Evolutionary conservation across 2,888 invertebrate genomes (phyloP).

Genomic region (Mesochorus sp.): DNA sequence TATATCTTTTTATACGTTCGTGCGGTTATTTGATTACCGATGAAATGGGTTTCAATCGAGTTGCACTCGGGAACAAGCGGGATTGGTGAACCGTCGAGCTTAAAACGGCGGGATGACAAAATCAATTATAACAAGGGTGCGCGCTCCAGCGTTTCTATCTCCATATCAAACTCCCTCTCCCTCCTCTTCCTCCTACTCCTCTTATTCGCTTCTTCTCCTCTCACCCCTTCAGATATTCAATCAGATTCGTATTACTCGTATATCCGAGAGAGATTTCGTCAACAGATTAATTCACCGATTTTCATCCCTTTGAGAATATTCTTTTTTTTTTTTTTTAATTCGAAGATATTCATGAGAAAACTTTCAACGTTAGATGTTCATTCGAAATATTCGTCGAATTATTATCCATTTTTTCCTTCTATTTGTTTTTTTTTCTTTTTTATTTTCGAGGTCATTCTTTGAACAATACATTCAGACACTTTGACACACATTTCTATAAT

Average conservation of each 20-base stretch:
- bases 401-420: no score
- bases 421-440: no score
- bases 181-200: neutral
- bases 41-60: conserved; percentile 14
- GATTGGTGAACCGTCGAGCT: conserved; percentile 4
- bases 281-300: neutral
- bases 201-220: neutral
- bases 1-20: neutral
- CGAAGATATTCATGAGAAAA: conserved; percentile 1
- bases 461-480: no score
- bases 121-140: conserved; percentile 48
- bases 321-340: conserved; percentile 29
- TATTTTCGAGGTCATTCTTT: no score
- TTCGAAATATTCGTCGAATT: no score
- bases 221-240: conserved; percentile 16
- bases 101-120: conserved; percentile 40
- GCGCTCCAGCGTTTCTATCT: neutral
- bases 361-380: no score
- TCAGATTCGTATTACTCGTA: conserved; percentile 32
- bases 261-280: conserved; percentile 18
- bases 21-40: neutral
- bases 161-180: no score
- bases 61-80: conserved; percentile 9
- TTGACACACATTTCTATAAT: no score
- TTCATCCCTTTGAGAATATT: no score